phyloP scores from a whole-genome alignment of 2,113 vertebrate species.

The Sclerurus mexicanus region DNA sequence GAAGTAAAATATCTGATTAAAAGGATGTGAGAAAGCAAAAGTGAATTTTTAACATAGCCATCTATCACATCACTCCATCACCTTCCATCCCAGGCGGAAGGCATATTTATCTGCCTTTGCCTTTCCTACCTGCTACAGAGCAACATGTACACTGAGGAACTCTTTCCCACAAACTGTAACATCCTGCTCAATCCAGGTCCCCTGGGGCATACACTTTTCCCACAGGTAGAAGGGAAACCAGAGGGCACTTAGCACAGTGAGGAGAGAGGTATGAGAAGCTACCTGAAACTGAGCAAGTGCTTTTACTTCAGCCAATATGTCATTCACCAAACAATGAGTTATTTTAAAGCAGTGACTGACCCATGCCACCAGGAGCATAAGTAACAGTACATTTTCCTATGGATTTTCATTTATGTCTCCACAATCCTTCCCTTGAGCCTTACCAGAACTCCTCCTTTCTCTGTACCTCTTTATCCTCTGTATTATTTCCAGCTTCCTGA shows the following conservation, averaged over 20 bases:
- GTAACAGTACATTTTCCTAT: background rate
- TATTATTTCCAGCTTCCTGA: background rate
- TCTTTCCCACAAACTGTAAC: background rate
- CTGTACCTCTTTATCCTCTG: background rate
- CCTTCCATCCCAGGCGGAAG: background rate
- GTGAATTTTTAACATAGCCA: background rate
- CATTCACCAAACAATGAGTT: background rate
- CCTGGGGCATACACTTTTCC: background rate
- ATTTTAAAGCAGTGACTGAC: background rate
- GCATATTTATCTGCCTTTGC: background rate
- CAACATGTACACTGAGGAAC: background rate
- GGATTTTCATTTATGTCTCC: background rate
- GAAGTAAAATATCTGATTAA: background rate
- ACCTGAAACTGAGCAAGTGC: accelerated
- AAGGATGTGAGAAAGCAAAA: background rate
- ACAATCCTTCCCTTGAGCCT: background rate
- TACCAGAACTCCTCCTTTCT: background rate
- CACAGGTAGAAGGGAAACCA: no score
- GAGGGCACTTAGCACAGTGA: background rate
- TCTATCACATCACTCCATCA: background rate
- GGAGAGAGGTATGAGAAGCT: background rate
- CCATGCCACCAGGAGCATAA: background rate
- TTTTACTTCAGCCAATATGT: background rate
- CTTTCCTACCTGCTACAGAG: background rate
- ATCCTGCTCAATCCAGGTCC: background rate